Evolutionary conservation across 2,888 invertebrate genomes (phyloP).

Genomic region (Euspilapteryx auroguttella): DNA sequence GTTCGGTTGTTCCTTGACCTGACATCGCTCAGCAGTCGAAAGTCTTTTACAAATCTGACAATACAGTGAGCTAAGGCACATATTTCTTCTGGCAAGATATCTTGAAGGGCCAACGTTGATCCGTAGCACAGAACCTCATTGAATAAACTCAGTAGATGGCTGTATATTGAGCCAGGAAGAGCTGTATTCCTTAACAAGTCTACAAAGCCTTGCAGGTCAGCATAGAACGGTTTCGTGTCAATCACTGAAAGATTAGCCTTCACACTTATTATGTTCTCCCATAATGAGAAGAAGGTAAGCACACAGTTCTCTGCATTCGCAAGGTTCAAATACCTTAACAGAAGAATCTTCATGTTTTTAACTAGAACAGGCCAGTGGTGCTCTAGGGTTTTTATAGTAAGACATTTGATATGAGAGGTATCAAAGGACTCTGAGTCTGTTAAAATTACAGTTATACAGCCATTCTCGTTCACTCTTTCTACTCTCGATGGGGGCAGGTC

Average conservation of each 20-base stretch:
- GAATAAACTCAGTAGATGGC: conserved; percentile 80
- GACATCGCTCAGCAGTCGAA: conserved; percentile 68
- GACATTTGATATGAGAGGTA: conserved; percentile 82
- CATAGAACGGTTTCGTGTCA: conserved; percentile 87
- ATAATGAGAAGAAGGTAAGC: conserved; percentile 80
- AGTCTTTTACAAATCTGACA: conserved; percentile 84
- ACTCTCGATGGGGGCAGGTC: conserved; percentile 26
- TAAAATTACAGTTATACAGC: conserved; percentile 65
- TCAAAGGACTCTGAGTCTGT: conserved; percentile 83
- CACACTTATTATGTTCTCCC: conserved; percentile 90
- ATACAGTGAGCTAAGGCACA: conserved; percentile 84
- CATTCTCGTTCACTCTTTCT: conserved; percentile 44
- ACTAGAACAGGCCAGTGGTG: conserved; percentile 84
- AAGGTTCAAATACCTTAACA: conserved; percentile 60
- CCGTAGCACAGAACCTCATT: conserved; percentile 92
- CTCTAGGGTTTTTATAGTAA: conserved; percentile 83
- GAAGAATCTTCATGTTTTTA: conserved; percentile 65
- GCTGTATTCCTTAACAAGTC: conserved; percentile 68
- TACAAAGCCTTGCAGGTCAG: conserved; percentile 80
- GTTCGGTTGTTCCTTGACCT: conserved; percentile 40
- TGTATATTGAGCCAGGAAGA: conserved; percentile 82
- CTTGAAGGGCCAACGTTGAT: conserved; percentile 86
- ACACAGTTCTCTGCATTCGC: conserved; percentile 69
- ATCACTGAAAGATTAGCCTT: conserved; percentile 88
- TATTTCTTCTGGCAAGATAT: conserved; percentile 85